phyloP scores from a whole-genome alignment of 2,888 invertebrate species.

The Ormyrus rosae region DNA sequence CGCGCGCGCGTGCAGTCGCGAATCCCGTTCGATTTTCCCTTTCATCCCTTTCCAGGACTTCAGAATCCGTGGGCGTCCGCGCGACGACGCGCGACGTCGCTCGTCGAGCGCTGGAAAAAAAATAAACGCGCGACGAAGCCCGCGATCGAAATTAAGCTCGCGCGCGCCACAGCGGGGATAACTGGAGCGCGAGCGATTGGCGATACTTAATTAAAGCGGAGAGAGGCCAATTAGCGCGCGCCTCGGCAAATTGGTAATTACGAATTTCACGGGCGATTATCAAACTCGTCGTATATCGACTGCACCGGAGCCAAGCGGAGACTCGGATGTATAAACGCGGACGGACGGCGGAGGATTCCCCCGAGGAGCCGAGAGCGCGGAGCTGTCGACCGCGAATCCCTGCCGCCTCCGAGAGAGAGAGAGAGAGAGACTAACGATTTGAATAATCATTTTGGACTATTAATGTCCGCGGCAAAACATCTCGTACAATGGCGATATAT shows the following conservation, averaged over 20 bases:
- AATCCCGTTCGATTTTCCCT: no score
- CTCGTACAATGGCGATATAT: background rate
- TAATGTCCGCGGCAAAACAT: conserved; percentile 17
- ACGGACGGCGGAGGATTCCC: background rate
- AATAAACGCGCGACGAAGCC: no score
- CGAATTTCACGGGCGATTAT: conserved; percentile 49
- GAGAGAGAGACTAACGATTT: background rate
- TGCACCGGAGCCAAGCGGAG: background rate
- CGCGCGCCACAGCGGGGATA: no score
- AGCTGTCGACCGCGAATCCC: background rate
- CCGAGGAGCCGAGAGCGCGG: background rate
- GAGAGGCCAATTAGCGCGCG: conserved; percentile 20
- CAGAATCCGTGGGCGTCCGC: no score
- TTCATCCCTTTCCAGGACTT: no score
- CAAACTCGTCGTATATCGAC: conserved; percentile 7
- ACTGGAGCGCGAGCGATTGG: background rate
- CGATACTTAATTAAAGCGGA: conserved; percentile 35
- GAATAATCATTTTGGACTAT: conserved; percentile 35
- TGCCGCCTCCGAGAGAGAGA: no score
- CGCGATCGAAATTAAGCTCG: no score
- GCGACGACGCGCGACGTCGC: no score
- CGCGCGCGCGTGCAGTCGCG: no score
- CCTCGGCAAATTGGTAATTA: conserved; percentile 46
- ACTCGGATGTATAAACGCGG: background rate
- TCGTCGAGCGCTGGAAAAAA: no score